Base-by-base conservation (phyloP, 2,797 vertebrate genomes). In the Paedocypris micromegethes region DNA sequence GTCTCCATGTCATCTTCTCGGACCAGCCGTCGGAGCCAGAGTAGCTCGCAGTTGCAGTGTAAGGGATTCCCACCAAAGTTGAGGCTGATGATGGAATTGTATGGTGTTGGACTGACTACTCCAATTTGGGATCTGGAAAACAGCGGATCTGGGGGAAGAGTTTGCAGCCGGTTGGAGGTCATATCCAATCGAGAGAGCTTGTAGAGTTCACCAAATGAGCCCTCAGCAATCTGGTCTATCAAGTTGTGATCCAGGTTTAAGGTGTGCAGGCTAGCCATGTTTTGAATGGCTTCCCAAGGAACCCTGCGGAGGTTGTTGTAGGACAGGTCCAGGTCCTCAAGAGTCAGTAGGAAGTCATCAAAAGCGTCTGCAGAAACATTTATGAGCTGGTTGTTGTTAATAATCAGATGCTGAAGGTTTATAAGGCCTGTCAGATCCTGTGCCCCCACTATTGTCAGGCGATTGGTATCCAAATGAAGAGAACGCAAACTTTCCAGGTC, bases 231-330 rank as follows among this genome's bases (percentile, higher is more conserved):
- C 70, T 90, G 86, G 57, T 95, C 91, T 5, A 97, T 94, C 71
- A 97, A 86, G 85, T 97, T 97, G 77, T 97, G 94, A 77, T 97
- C 94, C 83, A 97, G 85, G 79, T 94, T 94, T 68, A 97, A 90
- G 0, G 91, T 93, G 83, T 93, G 93, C 60, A 97, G 86, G 72
- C 87, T 94, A 63, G 90, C 89, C 94, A 97, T 97, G 82, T 91
- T 90, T 45, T 91, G 92, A 58, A 97, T 92, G 70, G 93, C 91
- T 5, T 91, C 91, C 94, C 94, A 97, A 6, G 94, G 94, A 41
- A 92, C 91, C 61, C 86, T 87, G 56, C 87, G 88, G 69, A 96
- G 89, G 80, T 97, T 97, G 79, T 97, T 97, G 86, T 95, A 95
- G 72, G 94, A 96, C 78, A 97, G 64, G 72, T 97, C 94, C 6